Conservation (phyloP, 2,113 vertebrate species). For the Colius striatus region DNA sequence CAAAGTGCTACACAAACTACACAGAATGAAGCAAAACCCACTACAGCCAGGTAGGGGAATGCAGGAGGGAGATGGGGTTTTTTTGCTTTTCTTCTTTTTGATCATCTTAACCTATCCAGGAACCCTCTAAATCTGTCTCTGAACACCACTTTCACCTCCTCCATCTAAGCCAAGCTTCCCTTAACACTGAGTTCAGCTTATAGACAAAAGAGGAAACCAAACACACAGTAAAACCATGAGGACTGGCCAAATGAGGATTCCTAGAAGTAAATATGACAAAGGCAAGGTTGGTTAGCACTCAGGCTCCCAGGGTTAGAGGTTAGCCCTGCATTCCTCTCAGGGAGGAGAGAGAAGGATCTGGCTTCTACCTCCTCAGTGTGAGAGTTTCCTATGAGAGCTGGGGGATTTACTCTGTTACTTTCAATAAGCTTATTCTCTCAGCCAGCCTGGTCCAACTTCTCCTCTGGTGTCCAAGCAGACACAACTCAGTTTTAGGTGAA, state of each 20-base stretch:
- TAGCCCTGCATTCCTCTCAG: background rate
- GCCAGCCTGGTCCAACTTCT: background rate
- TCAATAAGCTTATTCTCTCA: background rate
- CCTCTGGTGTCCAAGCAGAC: background rate
- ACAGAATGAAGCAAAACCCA: background rate
- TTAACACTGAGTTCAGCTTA: background rate
- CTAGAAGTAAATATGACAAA: constrained; percentile 16
- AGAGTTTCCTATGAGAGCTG: background rate
- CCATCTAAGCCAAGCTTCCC: background rate
- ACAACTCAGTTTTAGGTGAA: background rate
- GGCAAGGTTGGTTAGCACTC: background rate
- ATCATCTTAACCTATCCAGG: background rate
- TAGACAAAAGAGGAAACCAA: constrained; percentile 41
- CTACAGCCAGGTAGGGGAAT: background rate
- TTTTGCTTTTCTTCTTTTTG: constrained; percentile 9
- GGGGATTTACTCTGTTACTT: background rate
- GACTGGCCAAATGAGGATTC: background rate
- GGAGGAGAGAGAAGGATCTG: too few relatives aligned
- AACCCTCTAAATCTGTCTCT: background rate
- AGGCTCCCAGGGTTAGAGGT: background rate
- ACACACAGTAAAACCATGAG: background rate
- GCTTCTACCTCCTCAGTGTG: background rate
- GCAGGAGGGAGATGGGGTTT: background rate
- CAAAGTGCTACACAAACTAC: background rate
- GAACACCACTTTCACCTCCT: background rate